A percentile compares a stretch with the other conserved stretches of the same genome.
Conservation (phyloP, 2,797 vertebrate species). For the Acanthornis magna region DNA sequence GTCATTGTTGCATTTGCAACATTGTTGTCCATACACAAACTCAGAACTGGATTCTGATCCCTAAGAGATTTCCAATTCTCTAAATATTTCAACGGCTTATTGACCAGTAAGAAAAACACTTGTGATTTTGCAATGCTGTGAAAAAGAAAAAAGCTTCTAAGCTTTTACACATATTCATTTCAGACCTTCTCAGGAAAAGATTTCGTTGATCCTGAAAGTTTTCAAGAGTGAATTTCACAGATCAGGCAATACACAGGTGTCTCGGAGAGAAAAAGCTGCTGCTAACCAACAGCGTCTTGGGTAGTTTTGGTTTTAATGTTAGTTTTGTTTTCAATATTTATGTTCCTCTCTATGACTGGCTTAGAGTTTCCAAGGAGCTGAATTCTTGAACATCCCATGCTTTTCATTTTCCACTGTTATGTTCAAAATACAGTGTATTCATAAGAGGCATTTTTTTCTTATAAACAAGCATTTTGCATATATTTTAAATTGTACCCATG, state of each 20-base stretch:
- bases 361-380: constrained; percentile 5
- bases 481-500: background rate
- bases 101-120: background rate
- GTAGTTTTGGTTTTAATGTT: background rate
- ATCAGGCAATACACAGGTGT: background rate
- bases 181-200: background rate
- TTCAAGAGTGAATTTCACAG: background rate
- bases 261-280: background rate
- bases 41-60: background rate
- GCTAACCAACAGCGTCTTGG: background rate
- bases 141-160: background rate
- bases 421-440: background rate
- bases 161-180: background rate
- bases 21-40: background rate
- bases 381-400: background rate
- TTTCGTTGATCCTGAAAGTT: background rate
- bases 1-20: background rate
- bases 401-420: background rate
- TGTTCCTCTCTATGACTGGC: background rate
- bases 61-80: background rate
- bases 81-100: background rate
- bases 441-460: background rate
- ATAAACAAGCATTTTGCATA: background rate
- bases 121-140: background rate
- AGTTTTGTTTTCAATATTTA: background rate